These are phyloP conservation scores for Clarias platycephalus DNA, from an alignment of 2,797 vertebrate genomes.

Conservation along the genomic window DNA sequence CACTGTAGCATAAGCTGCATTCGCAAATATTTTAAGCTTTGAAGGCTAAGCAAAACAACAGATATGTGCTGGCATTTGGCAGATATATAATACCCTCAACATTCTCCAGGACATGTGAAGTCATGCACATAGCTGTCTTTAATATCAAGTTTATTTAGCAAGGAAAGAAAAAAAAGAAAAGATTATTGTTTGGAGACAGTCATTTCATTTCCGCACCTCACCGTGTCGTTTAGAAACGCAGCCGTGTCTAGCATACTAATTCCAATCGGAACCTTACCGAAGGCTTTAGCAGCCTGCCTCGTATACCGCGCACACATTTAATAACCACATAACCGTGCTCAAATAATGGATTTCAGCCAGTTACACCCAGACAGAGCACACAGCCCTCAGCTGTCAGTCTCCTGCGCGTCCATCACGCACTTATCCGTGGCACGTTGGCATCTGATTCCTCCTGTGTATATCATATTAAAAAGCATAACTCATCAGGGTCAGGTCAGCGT, in stretches of 20 bases:
- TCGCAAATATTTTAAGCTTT: not conserved
- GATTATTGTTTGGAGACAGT: conserved; percentile 10
- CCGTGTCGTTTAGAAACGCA: not conserved
- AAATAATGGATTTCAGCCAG: conserved; percentile 31
- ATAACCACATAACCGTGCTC: conserved; percentile 13
- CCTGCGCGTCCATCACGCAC: conserved; percentile 9
- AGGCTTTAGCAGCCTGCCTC: conserved; percentile 22
- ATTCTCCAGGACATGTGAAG: not conserved
- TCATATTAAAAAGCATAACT: conserved; percentile 53
- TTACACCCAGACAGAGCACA: conserved; percentile 18
- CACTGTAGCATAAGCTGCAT: not conserved
- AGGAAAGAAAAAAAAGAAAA: not conserved
- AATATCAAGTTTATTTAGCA: not conserved
- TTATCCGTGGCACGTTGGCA: not conserved
- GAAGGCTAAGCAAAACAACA: not conserved
- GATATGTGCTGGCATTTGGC: not conserved
- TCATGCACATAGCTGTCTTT: not conserved
- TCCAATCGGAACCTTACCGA: conserved; percentile 28
- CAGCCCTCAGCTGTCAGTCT: conserved; percentile 22
- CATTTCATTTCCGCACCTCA: conserved; percentile 18
- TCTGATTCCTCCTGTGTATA: conserved; percentile 17
- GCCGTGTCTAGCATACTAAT: conserved; percentile 16
- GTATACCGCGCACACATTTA: conserved; percentile 27
- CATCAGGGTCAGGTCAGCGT: conserved; percentile 23
- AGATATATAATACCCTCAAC: not conserved